Evolutionary conservation across 2,113 vertebrate genomes (phyloP).

Genomic region (Otis tarda): DNA sequence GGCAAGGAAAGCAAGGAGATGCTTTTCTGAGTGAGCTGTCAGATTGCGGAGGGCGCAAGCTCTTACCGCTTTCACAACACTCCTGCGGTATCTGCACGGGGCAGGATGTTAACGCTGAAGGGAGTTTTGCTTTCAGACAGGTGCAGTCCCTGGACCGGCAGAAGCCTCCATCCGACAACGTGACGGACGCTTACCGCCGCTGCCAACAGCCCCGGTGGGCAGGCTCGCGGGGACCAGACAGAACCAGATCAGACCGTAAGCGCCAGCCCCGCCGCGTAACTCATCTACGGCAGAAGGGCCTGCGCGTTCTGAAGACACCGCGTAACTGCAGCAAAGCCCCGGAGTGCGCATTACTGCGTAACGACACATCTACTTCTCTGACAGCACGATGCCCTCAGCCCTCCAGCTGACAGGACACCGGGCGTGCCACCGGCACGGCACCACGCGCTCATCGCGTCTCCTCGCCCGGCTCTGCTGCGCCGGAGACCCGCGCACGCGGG

Average conservation of each 20-base stretch:
- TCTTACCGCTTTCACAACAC: not conserved
- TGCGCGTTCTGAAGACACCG: not conserved
- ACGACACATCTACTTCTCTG: not conserved
- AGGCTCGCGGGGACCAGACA: not conserved
- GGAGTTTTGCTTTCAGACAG: not conserved
- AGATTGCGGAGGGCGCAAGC: not conserved
- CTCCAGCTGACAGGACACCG: not conserved
- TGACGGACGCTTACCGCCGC: not conserved
- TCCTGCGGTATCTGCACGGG: rapidly evolving
- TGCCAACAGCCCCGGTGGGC: not conserved
- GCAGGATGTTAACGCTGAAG: not conserved
- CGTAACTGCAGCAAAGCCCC: not conserved
- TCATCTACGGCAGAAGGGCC: not conserved
- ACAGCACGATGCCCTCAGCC: not conserved
- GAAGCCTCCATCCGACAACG: not conserved
- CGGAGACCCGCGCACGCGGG: not conserved
- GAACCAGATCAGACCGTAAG: not conserved
- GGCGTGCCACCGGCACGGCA: not conserved
- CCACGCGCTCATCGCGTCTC: not conserved
- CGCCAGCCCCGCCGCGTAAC: not conserved
- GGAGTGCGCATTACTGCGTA: not conserved
- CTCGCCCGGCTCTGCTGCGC: not conserved
- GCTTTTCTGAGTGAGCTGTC: not conserved
- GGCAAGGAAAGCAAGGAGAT: not conserved
- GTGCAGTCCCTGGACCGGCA: not conserved